Evolutionary conservation across 2,113 vertebrate species (phyloP), one percentile per base, ranked within the genome.

Genomic region (Porphyrio hochstetteri): DNA sequence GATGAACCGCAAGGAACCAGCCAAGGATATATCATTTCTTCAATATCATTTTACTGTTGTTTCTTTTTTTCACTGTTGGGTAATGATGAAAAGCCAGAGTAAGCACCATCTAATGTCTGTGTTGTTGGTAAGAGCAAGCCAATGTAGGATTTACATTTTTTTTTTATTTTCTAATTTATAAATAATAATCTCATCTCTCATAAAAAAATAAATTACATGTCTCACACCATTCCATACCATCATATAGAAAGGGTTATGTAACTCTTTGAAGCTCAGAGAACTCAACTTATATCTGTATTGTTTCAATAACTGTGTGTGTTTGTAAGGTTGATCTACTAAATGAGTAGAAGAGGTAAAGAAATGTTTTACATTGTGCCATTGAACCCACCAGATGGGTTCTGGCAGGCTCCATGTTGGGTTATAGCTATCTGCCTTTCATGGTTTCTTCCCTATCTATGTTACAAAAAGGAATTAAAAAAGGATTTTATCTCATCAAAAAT

Each of bases 21-120:
- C 79, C 88, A 96, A 75, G 35, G 76, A 71, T 75, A 60, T 78
- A 82, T 71, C 3, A 81, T 81, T 94, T 86, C 68, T 93, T 93
- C 63, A 88, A 33, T 92, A 75, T 90, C 20, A 50, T 92, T 96
- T 92, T 93, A 86, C 55, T 77, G 19, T 86, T 79, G 13, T 59
- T 80, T 63, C 14, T 42, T 69, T 85, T 84, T 90, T 80, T 61
- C 9, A 33, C 4, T 92, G 21, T 61, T 92, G 72, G 56, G 84
- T 82, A 94, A 88, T 35, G n/a, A 59, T 93, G 65, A 92, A 82
- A 96, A 75, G 57, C 52, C 69, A 83, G 56, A 93, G 16, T 81
- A 82, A 61, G n/a, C 6, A 4, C 60, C 24, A 81, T 84, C 52
- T 82, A n/a, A 93, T 84, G 10, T 61, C 76, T 42, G 10, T 50